Percentiles rank a stretch among this genome's conserved stretches.
phyloP scores from a whole-genome alignment of 2,888 invertebrate species.

The Andrena marginata region DNA sequence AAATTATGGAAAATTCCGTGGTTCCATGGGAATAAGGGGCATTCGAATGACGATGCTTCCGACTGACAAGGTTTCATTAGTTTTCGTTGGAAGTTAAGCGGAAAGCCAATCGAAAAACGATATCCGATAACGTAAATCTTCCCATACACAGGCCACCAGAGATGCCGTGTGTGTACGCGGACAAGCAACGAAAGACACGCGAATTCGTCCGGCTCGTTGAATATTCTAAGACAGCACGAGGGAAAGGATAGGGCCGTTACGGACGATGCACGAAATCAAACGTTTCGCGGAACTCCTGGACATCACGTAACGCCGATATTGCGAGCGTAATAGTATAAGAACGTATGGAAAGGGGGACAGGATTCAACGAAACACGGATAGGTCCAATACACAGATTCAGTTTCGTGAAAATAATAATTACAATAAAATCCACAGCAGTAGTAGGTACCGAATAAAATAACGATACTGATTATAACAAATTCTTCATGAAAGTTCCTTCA shows the following conservation, averaged over 20 bases:
- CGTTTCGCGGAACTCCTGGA: slow-evolving; percentile 46
- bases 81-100: slow-evolving; percentile 76
- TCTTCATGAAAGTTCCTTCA: too few relatives aligned
- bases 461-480: too few relatives aligned
- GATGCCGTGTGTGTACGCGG: slow-evolving; percentile 51
- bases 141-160: slow-evolving; percentile 46
- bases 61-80: slow-evolving; percentile 78
- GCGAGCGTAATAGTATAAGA: slow-evolving; percentile 33
- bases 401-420: background rate
- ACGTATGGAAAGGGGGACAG: background rate
- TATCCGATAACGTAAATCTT: slow-evolving; percentile 80
- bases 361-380: slow-evolving; percentile 18
- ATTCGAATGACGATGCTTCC: slow-evolving; percentile 46
- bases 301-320: slow-evolving; percentile 54
- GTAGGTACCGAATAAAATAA: too few relatives aligned
- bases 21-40: background rate
- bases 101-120: slow-evolving; percentile 80
- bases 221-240: slow-evolving; percentile 50
- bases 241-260: slow-evolving; percentile 48
- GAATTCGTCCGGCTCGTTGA: slow-evolving; percentile 60
- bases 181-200: slow-evolving; percentile 59
- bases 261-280: slow-evolving; percentile 53
- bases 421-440: too few relatives aligned
- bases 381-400: background rate
- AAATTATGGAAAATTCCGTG: slow-evolving; percentile 10